phyloP scores from a whole-genome alignment of 2,113 vertebrate genomes.

The Myanophis thanlyinensis region DNA sequence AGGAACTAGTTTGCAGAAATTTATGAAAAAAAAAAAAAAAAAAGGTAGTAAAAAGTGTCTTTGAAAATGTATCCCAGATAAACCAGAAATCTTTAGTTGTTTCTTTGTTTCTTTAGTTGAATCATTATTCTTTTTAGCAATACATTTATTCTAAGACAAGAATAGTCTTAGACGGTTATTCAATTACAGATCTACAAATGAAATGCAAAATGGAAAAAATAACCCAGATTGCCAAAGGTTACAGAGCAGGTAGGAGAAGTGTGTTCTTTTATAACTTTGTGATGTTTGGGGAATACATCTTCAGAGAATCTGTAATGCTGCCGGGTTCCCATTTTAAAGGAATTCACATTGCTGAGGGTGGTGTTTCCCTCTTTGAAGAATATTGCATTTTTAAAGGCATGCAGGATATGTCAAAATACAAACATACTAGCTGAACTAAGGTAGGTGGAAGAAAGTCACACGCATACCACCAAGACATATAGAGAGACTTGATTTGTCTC shows the following conservation, averaged over 20 bases:
- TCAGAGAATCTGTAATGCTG: slow-evolving; percentile 65
- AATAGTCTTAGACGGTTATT: slow-evolving; percentile 53
- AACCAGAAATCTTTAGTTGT: slow-evolving; percentile 26
- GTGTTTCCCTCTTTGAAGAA: slow-evolving; percentile 76
- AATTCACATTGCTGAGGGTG: slow-evolving; percentile 74
- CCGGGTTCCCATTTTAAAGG: slow-evolving; percentile 75
- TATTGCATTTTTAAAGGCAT: slow-evolving; percentile 73
- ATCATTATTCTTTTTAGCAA: slow-evolving; percentile 50
- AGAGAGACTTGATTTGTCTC: background rate
- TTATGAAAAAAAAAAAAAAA: background rate
- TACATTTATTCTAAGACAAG: slow-evolving; percentile 54
- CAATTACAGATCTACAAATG: slow-evolving; percentile 59
- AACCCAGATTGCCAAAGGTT: slow-evolving; percentile 54
- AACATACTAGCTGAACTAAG: background rate
- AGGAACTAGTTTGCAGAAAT: background rate
- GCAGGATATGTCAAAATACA: background rate
- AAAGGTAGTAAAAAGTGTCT: slow-evolving; percentile 26
- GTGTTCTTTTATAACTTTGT: slow-evolving; percentile 65
- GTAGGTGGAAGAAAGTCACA: background rate
- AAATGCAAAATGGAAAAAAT: slow-evolving; percentile 62
- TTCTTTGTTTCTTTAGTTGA: too few species aligned
- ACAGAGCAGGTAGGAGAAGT: slow-evolving; percentile 33
- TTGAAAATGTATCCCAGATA: slow-evolving; percentile 8
- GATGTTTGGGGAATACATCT: slow-evolving; percentile 65
- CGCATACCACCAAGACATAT: background rate